Conservation (phyloP, 1,140 invertebrate species). For the Holotrichia oblita region DNA sequence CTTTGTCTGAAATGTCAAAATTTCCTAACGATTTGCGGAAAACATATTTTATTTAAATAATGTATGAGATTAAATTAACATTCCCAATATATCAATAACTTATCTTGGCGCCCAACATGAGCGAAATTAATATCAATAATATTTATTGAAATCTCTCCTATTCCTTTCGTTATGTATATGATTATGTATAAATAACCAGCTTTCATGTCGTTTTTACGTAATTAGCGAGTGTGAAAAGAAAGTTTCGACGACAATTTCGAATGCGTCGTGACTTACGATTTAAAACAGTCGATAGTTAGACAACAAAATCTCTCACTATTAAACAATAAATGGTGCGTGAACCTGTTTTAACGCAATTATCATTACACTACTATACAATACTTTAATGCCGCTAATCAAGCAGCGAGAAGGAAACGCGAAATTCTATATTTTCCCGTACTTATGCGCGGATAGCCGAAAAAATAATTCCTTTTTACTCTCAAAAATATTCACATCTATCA, state of each 20-base stretch:
- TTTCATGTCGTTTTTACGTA: neutral
- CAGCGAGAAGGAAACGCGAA: neutral
- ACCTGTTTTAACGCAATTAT: neutral
- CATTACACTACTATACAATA: too few relatives aligned
- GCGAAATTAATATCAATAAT: too few relatives aligned
- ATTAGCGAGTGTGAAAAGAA: neutral
- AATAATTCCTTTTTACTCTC: too few relatives aligned
- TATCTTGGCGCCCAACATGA: too few relatives aligned
- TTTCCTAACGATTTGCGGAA: too few relatives aligned
- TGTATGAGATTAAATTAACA: too few relatives aligned
- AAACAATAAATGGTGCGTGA: slow-evolving; percentile 16
- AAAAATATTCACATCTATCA: neutral
- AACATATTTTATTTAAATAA: too few relatives aligned
- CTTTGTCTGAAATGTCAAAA: too few relatives aligned
- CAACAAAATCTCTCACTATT: neutral
- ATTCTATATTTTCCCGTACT: neutral
- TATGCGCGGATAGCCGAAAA: neutral
- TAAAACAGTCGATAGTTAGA: neutral
- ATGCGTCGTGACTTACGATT: slow-evolving; percentile 4
- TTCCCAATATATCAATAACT: too few relatives aligned
- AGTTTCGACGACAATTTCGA: neutral
- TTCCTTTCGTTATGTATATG: too few relatives aligned
- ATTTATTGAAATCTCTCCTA: neutral
- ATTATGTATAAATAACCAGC: too few relatives aligned
- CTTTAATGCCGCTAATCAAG: neutral